Evolutionary conservation across 1,140 invertebrate species (phyloP), one percentile per base, ranked within the genome.

Genomic region (Drosophila parabipectinata): DNA sequence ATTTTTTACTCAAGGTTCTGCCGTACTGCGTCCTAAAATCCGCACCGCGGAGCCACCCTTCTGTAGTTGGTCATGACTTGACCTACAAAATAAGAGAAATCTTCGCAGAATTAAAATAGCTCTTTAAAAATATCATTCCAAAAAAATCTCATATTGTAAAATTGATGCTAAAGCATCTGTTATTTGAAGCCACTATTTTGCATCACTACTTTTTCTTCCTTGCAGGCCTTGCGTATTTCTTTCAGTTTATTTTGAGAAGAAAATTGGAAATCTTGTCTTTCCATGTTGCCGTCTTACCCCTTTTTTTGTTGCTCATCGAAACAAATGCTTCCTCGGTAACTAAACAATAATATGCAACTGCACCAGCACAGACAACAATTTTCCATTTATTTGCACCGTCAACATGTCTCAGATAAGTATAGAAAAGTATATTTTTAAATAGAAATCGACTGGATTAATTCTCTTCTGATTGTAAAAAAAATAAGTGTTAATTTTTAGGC

Each of bases 1-100:
- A 88, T 88, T 88, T 88, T 83, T 74, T 75, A 88, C 83, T 88
- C 83, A 88, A 88, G 83, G 84, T 61, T 87, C 78, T 50, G 39
- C 41, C 18, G 63, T 52, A 37, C 55, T 76, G 62, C 21, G 32
- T 24, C 66, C 51, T 51, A 14, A 54, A 47, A 24, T 21, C 24
- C 24, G 12, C 34, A 6, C n/a, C 8, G 9, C 41, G 37, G 56
- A 32, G 47, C 7, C 24, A 34, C 37, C 9, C 34, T 24, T 47
- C 59, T 34, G 47, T 53, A 63, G n/a, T 64, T 53, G 47, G 53
- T 75, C 72, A 64, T 41, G 55, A 66, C 24, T 67, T 68, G 73
- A 76, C 73, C 73, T 48, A 76, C 44, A 53, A 76, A 37, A 12
- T 10, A 12, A n/a, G 10, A 12, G 12, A 3, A 37, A 12, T 37